phyloP scores from a whole-genome alignment of 2,888 invertebrate genomes.

The Podabrus alpinus region DNA sequence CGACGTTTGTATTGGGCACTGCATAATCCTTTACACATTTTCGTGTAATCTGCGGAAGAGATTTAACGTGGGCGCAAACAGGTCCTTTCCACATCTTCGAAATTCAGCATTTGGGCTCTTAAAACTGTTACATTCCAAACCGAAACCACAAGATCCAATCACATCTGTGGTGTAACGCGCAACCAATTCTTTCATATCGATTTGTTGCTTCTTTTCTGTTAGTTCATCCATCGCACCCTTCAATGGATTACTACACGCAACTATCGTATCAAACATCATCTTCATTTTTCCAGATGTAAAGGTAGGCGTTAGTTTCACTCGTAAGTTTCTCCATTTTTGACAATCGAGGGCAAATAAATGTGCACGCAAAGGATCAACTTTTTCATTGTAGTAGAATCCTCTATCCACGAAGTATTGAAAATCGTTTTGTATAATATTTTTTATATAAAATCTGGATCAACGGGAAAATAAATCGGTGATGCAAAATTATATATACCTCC shows the following conservation, averaged over 20 bases:
- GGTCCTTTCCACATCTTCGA: too few relatives aligned
- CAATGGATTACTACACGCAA: slow-evolving; percentile 28
- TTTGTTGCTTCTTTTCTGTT: too few relatives aligned
- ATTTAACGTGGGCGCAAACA: not conserved
- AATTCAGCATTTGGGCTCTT: too few relatives aligned
- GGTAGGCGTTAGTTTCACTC: slow-evolving; percentile 64
- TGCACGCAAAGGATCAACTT: slow-evolving; percentile 61
- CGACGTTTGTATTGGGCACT: slow-evolving; percentile 43
- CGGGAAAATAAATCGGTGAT: slow-evolving; percentile 29
- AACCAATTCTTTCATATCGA: too few relatives aligned
- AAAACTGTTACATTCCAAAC: too few relatives aligned
- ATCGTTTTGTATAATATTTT: slow-evolving; percentile 61
- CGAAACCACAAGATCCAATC: too few relatives aligned
- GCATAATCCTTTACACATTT: slow-evolving; percentile 39
- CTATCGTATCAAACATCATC: slow-evolving; percentile 62
- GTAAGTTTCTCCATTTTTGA: slow-evolving; percentile 63
- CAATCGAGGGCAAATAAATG: slow-evolving; percentile 62
- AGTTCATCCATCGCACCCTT: too few relatives aligned
- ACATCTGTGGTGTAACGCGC: too few relatives aligned
- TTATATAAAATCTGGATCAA: slow-evolving; percentile 39
- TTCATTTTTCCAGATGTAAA: slow-evolving; percentile 70
- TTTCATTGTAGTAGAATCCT: slow-evolving; percentile 61
- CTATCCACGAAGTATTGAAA: slow-evolving; percentile 66
- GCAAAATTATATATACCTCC: slow-evolving; percentile 34
- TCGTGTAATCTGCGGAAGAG: slow-evolving; percentile 37